Percentiles rank a stretch among this genome's conserved stretches.
Conservation (phyloP, 2,113 vertebrate species). For the Aegithalos caudatus region DNA sequence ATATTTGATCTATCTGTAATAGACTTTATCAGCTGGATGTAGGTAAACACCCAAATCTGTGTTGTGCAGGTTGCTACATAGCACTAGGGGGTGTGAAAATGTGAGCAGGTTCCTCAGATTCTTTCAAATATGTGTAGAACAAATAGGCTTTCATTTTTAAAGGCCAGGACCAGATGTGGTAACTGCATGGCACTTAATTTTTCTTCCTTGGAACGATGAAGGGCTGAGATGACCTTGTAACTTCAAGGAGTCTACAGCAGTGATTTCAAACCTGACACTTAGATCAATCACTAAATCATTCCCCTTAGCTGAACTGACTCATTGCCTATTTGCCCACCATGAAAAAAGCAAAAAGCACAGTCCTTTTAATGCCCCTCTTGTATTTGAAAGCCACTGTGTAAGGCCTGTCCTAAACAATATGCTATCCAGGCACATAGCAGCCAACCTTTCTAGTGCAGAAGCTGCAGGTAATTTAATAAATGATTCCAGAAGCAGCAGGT, state of each 20-base stretch:
- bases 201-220: slow-evolving; percentile 37
- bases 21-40: background rate
- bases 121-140: background rate
- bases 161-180: slow-evolving; percentile 12
- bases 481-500: slow-evolving; percentile 9
- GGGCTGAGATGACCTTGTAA: slow-evolving; percentile 53
- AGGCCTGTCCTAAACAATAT: background rate
- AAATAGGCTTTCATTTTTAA: slow-evolving; percentile 21
- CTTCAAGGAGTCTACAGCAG: slow-evolving; percentile 57
- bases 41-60: background rate
- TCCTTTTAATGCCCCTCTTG: background rate
- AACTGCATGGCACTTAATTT: slow-evolving; percentile 37
- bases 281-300: slow-evolving; percentile 61
- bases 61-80: background rate
- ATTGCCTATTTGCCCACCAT: slow-evolving; percentile 41
- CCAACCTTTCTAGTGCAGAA: background rate
- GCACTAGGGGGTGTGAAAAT: background rate
- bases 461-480: slow-evolving; percentile 26
- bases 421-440: background rate
- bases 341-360: background rate
- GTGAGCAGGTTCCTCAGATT: background rate
- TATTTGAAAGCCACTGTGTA: background rate
- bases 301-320: slow-evolving; percentile 40
- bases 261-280: slow-evolving; percentile 52
- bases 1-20: background rate